Percentiles rank a stretch among this genome's conserved stretches.
phyloP scores from a whole-genome alignment of 1,140 invertebrate species.

The Lasioglossum baleicum region DNA sequence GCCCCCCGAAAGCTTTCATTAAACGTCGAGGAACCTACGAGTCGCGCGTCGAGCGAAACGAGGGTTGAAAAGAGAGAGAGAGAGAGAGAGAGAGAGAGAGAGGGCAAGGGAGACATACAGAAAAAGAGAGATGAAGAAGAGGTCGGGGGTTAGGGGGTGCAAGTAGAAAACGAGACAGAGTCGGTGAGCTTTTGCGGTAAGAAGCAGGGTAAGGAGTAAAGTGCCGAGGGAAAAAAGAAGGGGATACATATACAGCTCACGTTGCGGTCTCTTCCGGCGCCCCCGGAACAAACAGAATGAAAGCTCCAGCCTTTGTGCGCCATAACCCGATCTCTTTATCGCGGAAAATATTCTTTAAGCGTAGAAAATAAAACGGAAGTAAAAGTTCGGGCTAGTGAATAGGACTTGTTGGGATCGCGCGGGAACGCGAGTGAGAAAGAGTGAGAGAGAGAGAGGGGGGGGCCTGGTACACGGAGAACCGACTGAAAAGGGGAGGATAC shows the following conservation, averaged over 20 bases:
- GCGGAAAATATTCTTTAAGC: conserved; percentile 75
- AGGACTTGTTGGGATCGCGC: conserved; percentile 42
- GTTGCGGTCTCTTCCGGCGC: conserved; percentile 71
- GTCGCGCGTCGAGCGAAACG: not conserved
- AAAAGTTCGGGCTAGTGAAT: conserved; percentile 67
- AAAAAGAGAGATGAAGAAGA: not conserved
- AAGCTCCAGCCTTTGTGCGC: conserved; percentile 70
- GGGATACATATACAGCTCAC: conserved; percentile 70
- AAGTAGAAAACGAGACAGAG: conserved; percentile 28
- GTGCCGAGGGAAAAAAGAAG: conserved; percentile 47
- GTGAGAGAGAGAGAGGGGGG: not conserved
- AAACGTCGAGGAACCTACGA: conserved; percentile 39
- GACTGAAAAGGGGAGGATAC: not conserved
- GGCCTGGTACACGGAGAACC: not conserved
- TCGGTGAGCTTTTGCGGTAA: conserved; percentile 38
- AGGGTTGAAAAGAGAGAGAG: conserved; percentile 25
- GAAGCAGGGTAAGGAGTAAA: conserved; percentile 38
- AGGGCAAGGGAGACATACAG: not conserved
- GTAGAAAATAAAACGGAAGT: conserved; percentile 74
- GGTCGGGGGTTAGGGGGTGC: not conserved
- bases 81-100: not conserved
- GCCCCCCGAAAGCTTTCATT: conserved; percentile 51
- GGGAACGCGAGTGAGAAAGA: conserved; percentile 33
- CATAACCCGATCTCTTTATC: conserved; percentile 75
- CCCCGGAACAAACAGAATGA: conserved; percentile 74